These are phyloP conservation scores for Seira sanloemensis DNA, from an alignment of 2,888 invertebrate genomes.

Conservation along the genomic window DNA sequence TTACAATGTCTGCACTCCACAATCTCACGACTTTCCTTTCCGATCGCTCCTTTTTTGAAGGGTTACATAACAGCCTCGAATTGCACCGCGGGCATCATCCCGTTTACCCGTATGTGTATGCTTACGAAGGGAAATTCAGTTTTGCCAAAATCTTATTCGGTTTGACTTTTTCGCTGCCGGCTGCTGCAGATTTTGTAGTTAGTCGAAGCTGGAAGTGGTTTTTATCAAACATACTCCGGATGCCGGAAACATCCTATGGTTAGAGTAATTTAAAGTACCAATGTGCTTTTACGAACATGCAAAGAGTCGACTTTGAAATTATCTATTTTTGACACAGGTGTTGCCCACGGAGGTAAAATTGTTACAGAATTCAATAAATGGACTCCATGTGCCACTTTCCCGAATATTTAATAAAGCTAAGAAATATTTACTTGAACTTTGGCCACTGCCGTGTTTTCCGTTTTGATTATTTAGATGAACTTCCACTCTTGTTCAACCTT, in stretches of 20 bases:
- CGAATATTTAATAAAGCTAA: no score
- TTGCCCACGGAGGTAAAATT: constrained; percentile 42
- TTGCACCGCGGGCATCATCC: constrained; percentile 61
- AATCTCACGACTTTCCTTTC: constrained; percentile 56
- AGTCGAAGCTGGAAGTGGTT: constrained; percentile 56
- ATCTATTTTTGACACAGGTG: constrained; percentile 28
- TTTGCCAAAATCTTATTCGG: constrained; percentile 64
- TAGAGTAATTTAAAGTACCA: constrained; percentile 1
- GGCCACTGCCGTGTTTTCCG: neutral
- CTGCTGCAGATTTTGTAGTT: constrained; percentile 49
- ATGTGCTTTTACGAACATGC: no score
- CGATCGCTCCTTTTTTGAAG: constrained; percentile 65
- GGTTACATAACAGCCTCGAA: constrained; percentile 60
- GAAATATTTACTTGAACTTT: neutral
- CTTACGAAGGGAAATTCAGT: constrained; percentile 64
- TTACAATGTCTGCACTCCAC: constrained; percentile 47
- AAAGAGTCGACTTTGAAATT: no score
- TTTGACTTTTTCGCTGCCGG: constrained; percentile 56
- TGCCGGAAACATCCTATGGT: constrained; percentile 40
- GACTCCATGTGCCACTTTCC: no score
- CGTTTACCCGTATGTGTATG: constrained; percentile 62
- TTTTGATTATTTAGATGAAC: constrained; percentile 33
- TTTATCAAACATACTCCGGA: constrained; percentile 40
- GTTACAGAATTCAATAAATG: no score
- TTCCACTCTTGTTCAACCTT: constrained; percentile 59